Conservation (phyloP, 2,113 vertebrate genomes). For the Euleptes europaea region DNA sequence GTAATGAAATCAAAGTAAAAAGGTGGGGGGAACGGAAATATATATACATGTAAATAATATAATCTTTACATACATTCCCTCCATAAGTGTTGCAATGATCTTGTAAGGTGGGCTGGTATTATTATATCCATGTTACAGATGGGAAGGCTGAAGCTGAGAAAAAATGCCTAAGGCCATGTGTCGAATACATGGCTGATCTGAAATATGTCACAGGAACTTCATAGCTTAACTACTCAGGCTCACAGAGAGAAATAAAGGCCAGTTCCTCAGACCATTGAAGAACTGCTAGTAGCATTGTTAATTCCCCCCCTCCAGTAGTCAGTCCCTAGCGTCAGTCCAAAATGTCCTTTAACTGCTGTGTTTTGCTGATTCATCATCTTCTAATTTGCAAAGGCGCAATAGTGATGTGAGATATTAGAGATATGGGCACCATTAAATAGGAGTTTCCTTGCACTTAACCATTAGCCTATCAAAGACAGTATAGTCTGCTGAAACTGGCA, state of each 20-base stretch:
- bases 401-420: slow-evolving; percentile 30
- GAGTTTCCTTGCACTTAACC: background rate
- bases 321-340: background rate
- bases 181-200: no score
- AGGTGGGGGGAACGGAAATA: no score
- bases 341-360: background rate
- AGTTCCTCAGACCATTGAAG: background rate
- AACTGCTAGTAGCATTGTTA: background rate
- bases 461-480: no score
- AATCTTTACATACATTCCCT: no score
- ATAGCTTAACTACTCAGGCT: background rate
- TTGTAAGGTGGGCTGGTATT: no score
- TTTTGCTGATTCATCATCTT: slow-evolving; percentile 42
- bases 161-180: no score
- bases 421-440: slow-evolving; percentile 38
- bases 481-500: no score
- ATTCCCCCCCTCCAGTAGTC: background rate
- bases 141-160: no score
- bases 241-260: background rate
- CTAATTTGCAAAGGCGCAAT: slow-evolving; percentile 26
- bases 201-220: background rate
- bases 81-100: no score
- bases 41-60: no score
- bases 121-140: no score
- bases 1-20: no score